Evolutionary conservation across 2,888 invertebrate genomes (phyloP).

Genomic region (Cataglyphis rosenhaueri): DNA sequence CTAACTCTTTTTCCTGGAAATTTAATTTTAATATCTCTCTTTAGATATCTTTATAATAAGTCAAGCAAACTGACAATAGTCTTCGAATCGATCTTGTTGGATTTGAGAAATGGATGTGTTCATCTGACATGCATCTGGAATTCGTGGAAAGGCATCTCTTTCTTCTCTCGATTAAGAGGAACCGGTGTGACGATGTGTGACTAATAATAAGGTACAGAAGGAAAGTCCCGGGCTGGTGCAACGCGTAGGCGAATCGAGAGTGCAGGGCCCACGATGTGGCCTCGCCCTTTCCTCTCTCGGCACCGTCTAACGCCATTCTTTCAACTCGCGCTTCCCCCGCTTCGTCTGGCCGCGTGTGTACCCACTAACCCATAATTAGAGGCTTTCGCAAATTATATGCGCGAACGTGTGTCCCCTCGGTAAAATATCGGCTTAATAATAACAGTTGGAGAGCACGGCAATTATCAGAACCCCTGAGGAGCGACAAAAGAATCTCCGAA

Average conservation of each 20-base stretch:
- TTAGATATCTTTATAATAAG: neutral
- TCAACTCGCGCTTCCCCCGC: constrained; percentile 63
- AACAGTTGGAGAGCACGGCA: constrained; percentile 85
- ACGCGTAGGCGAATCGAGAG: constrained; percentile 84
- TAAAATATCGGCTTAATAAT: constrained; percentile 86
- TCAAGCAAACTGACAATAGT: neutral
- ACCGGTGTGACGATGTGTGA: constrained; percentile 63
- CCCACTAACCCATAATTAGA: constrained; percentile 84
- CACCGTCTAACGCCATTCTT: constrained; percentile 78
- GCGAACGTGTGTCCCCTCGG: constrained; percentile 85
- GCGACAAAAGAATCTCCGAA: constrained; percentile 62
- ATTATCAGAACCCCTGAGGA: constrained; percentile 83
- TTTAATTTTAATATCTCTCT: neutral
- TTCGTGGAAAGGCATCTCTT: constrained; percentile 28
- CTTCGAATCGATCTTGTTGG: neutral
- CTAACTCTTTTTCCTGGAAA: neutral
- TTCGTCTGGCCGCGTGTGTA: constrained; percentile 65
- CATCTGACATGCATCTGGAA: constrained; percentile 3
- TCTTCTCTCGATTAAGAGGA: constrained; percentile 57
- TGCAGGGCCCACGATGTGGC: constrained; percentile 71
- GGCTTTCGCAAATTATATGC: constrained; percentile 85
- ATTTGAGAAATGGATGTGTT: neutral
- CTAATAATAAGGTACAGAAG: constrained; percentile 81
- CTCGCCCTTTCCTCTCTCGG: constrained; percentile 77
- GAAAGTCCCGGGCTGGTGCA: constrained; percentile 74